Evolutionary conservation across 2,888 invertebrate genomes (phyloP), one percentile per base, ranked within the genome.

Genomic region (Cotesia congregata): DNA sequence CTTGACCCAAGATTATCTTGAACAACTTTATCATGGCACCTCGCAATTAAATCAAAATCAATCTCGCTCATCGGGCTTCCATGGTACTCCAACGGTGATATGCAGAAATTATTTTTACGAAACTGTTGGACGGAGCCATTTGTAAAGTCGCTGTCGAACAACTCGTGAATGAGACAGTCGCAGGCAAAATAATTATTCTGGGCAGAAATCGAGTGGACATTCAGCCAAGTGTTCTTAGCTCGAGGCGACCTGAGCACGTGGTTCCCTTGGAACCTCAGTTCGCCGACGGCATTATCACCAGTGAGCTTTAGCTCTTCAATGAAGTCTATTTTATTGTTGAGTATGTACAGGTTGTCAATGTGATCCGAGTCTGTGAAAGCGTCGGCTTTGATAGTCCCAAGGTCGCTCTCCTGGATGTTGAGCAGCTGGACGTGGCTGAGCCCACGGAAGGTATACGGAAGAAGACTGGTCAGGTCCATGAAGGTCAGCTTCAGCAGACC

Each of bases 271-370:
- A 96, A 91, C 85, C 94, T 93, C 62, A 96, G 90, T 69, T 92
- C 91, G 76, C 92, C 92, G 30, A 96, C 94, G 82, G 93, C 93
- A 85, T 94, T 95, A 80, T 94, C 94, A 72, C 92, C 92, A 40
- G 93, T 92, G 76, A 96, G 91, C 74, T 94, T 93, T 1, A 96
- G 90, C 86, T 94, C 95, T 85, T 95, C 94, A 76, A 96, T 93
- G 0, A 93, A 93, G 84, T 96, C 96, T 79, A 96, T 95, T 90
- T 96, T 96, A 87, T 96, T 96, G 87, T 96, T 96, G 61, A 95
- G 90, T 82, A 96, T 92, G 86, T 95, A 95, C 41, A 96, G 90
- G 65, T 92, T 92, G 70, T 93, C 94, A 61, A 96, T 94, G 82
- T 93, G 92, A 20, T 92, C 91, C 68, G 96, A 90, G 0, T 95